Base-by-base conservation (phyloP, 2,797 vertebrate species). In the Notolepis coatsorum region DNA sequence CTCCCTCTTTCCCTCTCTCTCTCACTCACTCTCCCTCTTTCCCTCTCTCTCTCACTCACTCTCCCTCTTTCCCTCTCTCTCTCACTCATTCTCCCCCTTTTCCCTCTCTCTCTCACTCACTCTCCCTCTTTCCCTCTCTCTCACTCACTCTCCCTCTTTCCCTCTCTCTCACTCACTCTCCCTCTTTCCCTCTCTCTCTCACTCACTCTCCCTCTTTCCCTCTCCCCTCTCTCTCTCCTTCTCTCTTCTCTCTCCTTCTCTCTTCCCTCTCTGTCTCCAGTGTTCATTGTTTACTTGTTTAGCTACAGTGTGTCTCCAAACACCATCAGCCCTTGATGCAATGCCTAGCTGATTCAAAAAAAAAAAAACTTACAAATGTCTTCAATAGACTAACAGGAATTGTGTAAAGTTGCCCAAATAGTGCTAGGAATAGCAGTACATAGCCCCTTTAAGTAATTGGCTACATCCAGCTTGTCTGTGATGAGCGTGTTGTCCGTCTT, bases 71-170 rank as follows among this genome's bases (percentile, higher is more conserved):
- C 6, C 18, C 7, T 20, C 23, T 21, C 20, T 9, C 12, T n/a
- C n/a, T n/a, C n/a, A n/a, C n/a, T n/a, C n/a, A n/a, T n/a, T n/a
- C n/a, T n/a, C n/a, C n/a, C n/a, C 17, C 23, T 10, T 17, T 21
- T 9, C 17, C 20, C 42, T 9, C 7, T 23, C 42, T 10, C 42
- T 21, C 18, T 21, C 18, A 1, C 18, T 17, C 8, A 7, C 7
- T 21, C 42, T 24, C 43, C n/a, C 43, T 20, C 10, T 46, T 23
- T 46, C 43, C 12, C 31, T 63, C 71, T 55, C 63, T 85, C 71
- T 81, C 71, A 37, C 70, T 87, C 81, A 79, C 52, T 77, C 77
- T 35, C 60, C 46, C 71, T 72, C 75, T 80, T 43, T 79, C 85
- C 71, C 57, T 53, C 68, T 75, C 62, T 81, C 63, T 27, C 55